phyloP scores from a whole-genome alignment of 2,113 vertebrate genomes.

The Rallus limicola region DNA sequence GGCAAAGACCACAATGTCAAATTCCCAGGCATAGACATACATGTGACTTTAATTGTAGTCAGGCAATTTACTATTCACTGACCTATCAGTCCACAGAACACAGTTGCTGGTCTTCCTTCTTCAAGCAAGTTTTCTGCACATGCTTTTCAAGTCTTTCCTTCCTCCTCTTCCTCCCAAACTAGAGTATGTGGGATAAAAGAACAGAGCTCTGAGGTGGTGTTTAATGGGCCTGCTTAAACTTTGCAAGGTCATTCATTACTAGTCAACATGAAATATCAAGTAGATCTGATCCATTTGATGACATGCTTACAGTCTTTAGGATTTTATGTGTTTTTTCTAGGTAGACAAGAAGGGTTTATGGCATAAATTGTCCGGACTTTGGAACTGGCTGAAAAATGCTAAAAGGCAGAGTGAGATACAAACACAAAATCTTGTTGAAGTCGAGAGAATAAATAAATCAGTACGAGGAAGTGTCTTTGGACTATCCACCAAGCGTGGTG shows the following conservation, averaged over 20 bases:
- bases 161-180: not conserved
- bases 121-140: not conserved
- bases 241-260: not conserved
- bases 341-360: not conserved
- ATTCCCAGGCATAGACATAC: not conserved
- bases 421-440: not conserved
- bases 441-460: slow-evolving; percentile 68
- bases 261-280: not conserved
- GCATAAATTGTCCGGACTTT: not conserved
- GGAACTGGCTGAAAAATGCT: not conserved
- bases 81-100: not conserved
- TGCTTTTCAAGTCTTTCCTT: not conserved
- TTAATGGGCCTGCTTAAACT: not conserved
- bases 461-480: slow-evolving; percentile 54
- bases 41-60: not conserved
- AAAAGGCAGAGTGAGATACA: not conserved
- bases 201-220: not conserved
- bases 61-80: not conserved
- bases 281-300: not conserved
- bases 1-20: not conserved
- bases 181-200: not conserved
- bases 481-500: slow-evolving; percentile 14
- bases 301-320: not conserved
- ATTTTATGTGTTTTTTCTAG: not conserved
- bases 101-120: not conserved